These are phyloP conservation scores for Hippocampus zosterae DNA, from an alignment of 2,113 vertebrate genomes.

Conservation along the genomic window DNA sequence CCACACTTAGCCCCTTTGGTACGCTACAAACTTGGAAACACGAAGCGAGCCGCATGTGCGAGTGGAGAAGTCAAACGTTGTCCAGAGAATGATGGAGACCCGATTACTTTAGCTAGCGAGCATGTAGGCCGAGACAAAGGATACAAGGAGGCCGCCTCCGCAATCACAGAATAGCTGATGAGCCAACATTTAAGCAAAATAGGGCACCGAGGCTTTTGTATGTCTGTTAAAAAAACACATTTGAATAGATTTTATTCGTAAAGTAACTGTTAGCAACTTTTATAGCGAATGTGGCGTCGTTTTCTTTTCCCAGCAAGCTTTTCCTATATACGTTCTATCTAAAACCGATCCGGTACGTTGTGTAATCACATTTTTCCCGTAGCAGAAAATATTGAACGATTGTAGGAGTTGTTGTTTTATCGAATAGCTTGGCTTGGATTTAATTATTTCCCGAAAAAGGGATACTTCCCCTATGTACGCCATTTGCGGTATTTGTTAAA, in stretches of 20 bases:
- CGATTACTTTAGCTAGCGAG: conserved; percentile 66
- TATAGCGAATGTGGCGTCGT: too few species aligned
- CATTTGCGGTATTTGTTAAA: too few species aligned
- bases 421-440: too few species aligned
- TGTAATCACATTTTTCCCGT: background rate
- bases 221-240: background rate
- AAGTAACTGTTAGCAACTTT: background rate
- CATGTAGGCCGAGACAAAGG: conserved; percentile 69
- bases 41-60: conserved; percentile 39
- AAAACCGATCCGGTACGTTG: background rate
- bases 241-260: background rate
- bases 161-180: conserved; percentile 69
- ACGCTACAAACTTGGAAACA: conserved; percentile 38
- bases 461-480: too few species aligned
- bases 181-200: conserved; percentile 58
- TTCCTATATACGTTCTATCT: background rate
- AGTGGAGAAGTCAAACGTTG: conserved; percentile 69
- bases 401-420: too few species aligned
- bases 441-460: too few species aligned
- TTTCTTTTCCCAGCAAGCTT: background rate
- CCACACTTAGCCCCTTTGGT: conserved; percentile 38
- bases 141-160: conserved; percentile 66
- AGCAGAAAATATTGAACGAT: too few species aligned
- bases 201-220: conserved; percentile 28
- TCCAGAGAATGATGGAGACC: conserved; percentile 60